Evolutionary conservation across 2,888 invertebrate genomes (phyloP), one percentile per base, ranked within the genome.

Genomic region (Mylabris sibirica): DNA sequence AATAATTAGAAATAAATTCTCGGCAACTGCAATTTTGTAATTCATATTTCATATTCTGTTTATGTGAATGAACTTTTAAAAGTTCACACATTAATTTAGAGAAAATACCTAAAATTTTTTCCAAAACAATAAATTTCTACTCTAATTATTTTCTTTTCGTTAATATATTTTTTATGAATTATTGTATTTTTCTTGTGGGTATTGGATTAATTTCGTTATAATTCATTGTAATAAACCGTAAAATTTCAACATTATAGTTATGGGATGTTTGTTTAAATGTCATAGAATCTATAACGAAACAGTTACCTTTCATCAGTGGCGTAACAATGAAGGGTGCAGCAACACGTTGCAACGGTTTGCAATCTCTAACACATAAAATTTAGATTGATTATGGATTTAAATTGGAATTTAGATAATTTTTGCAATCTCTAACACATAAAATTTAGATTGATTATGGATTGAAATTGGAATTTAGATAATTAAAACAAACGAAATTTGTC

Each of bases 51-150:
- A 2, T 53, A 6, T 44, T 2, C 11, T 14, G 38, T 38, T 1
- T 17, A 9, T 49, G 49, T 57, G 57, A 57, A 24, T 57, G 57
- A 57, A 57, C 24, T 57, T 22, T 57, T 14, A 57, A 57, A 53
- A 22, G 57, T 57, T 57, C 57, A 57, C 57, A 57, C 9, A 3
- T 57, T 57, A 57, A 57, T 24, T 57, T 57, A 14, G 24, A 4
- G 57, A 24, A 24, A 57, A 24, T 57, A 0, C 12, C 22, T 14
- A 0, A 12, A 57, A 57, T 57, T 53, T 11, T n/a, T 53, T 44
- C 17, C 20, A 20, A 22, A 57, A 57, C 49, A 53, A 53, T 11
- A 3, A 57, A 57, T 57, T 57, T 24, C 57, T 24, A 57, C 24
- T 57, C 24, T 57, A 57, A 57, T 57, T 57, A 24, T 24, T 57